Conservation (phyloP, 2,888 invertebrate genomes). For the Galeruca laticollis region DNA sequence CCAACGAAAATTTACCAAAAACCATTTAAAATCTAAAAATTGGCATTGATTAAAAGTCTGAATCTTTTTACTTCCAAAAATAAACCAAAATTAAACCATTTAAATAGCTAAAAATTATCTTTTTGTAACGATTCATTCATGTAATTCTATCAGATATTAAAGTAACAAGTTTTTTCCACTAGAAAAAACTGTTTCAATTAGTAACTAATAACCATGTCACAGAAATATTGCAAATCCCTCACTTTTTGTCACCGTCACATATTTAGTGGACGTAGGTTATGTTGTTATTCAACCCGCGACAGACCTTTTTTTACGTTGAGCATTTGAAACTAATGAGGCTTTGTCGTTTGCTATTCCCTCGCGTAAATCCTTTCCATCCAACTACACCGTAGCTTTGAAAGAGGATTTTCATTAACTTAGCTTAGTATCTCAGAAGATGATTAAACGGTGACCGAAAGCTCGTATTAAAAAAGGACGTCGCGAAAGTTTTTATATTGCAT, state of each 20-base stretch:
- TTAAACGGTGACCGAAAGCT: conserved; percentile 33
- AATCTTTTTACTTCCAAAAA: no score
- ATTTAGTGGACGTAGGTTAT: conserved; percentile 3
- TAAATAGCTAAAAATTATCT: no score
- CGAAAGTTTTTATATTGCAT: background rate
- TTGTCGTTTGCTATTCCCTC: conserved; percentile 48
- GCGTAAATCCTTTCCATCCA: conserved; percentile 45
- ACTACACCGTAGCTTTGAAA: conserved; percentile 34
- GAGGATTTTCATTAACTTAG: conserved; percentile 50
- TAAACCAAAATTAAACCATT: no score
- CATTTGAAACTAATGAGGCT: conserved; percentile 50
- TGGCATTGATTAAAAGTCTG: no score
- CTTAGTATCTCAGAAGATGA: conserved; percentile 38
- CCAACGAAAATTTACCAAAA: no score
- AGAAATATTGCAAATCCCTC: conserved; percentile 5
- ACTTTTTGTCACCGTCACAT: conserved; percentile 15
- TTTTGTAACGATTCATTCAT: no score
- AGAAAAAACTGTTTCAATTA: no score
- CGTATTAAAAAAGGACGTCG: conserved; percentile 19
- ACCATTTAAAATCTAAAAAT: no score
- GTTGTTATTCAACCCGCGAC: conserved; percentile 16
- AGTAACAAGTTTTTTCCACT: no score
- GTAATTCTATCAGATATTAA: no score
- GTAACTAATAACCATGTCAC: background rate
- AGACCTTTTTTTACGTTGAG: conserved; percentile 39